phyloP scores from a whole-genome alignment of 2,888 invertebrate species.

The Tolmerus cingulatus region DNA sequence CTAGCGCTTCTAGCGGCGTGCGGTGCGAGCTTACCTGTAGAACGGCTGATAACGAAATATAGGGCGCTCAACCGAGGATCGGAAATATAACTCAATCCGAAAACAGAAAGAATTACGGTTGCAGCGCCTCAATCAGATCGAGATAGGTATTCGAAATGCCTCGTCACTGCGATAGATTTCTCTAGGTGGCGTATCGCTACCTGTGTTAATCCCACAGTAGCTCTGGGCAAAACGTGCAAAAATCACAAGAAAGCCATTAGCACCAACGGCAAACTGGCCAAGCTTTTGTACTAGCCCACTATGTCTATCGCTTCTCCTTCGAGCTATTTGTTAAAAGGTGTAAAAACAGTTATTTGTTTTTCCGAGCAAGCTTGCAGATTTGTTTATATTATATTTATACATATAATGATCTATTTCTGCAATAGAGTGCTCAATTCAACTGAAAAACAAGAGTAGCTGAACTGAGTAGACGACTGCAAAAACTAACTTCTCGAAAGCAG shows the following conservation, averaged over 20 bases:
- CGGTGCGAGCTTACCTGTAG: not conserved
- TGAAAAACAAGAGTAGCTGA: too few species aligned
- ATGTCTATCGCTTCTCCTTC: not conserved
- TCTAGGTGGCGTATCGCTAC: not conserved
- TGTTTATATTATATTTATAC: too few species aligned
- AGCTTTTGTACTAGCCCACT: not conserved
- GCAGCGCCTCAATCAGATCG: not conserved
- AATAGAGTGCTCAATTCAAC: too few species aligned
- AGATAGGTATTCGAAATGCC: not conserved
- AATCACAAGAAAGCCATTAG: not conserved
- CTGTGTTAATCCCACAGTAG: not conserved
- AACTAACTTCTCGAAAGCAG: too few species aligned
- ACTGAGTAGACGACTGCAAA: too few species aligned
- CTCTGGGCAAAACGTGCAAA: not conserved
- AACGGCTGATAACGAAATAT: not conserved
- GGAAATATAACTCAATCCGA: not conserved
- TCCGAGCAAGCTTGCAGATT: too few species aligned
- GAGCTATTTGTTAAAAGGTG: too few species aligned
- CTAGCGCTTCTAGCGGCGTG: not conserved
- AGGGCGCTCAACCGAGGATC: not conserved
- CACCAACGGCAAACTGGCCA: not conserved
- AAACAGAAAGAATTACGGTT: not conserved
- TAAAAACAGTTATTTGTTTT: too few species aligned
- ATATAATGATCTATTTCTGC: too few species aligned
- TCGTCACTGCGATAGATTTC: not conserved